Base-by-base conservation (phyloP, 2,113 vertebrate species). In the Thalassarche chlororhynchos region DNA sequence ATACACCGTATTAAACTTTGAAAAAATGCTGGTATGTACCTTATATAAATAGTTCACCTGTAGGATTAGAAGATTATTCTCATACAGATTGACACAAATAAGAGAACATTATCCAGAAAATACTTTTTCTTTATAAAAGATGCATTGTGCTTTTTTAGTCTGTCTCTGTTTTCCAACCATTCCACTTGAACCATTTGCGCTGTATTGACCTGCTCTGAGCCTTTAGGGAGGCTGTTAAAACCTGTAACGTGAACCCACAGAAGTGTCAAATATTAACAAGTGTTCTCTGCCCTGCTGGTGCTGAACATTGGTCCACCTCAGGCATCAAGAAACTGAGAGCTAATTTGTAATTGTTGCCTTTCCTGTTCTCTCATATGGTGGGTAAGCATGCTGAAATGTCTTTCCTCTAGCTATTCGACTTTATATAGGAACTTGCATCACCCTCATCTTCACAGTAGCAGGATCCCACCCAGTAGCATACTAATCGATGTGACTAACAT, bases 261-360 rank as follows among this genome's bases (percentile, higher is more conserved):
- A 69, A 66, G 61, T 90, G 86, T 87, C 66, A 89, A 31, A 42
- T 93, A 79, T 74, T 74, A 94, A 86, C 58, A 90, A 88, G 62
- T 77, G 57, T 70, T 91, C 54, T 89, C 85, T 96, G 80, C 70
- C 87, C 79, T 84, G 17, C 64, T 82, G 57, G 7, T 88, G 60
- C 64, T 93, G 75, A 85, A 58, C 0, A 5, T 47, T 87, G 58
- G 79, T 93, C 69, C 38, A 83, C 40, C 75, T 94, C 52, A 77
- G 91, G 65, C 89, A 8, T 78, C 77, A 71, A 58, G 58, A 95
- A 87, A 74, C 24, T 18, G 70, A 83, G 78, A 20, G 10, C 47
- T 83, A 70, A 89, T 97, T 62, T 96, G 24, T 79, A 89, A 85
- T 69, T 94, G 60, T 71, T 82, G 36, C 64, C 31, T 77, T 94